phyloP scores from a whole-genome alignment of 2,113 vertebrate genomes.

The Mirounga angustirostris region DNA sequence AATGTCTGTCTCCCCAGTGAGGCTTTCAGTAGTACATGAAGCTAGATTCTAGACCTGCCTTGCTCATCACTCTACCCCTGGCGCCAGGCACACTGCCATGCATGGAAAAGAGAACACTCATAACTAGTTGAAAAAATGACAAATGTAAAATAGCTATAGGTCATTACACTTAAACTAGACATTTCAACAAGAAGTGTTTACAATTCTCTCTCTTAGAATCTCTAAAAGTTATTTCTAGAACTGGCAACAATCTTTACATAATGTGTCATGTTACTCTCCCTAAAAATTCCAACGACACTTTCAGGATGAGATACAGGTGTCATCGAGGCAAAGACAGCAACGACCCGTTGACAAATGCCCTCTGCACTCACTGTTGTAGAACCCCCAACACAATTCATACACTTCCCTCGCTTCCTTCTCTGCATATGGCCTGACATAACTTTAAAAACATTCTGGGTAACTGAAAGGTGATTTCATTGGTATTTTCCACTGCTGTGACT shows the following conservation, averaged over 20 bases:
- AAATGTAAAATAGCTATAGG: background rate
- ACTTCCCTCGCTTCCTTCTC: background rate
- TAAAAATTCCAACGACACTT: background rate
- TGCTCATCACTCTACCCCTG: no score
- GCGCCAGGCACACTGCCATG: background rate
- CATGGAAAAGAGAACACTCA: background rate
- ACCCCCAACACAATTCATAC: fast-evolving
- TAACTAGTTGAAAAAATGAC: background rate
- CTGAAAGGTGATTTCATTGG: background rate
- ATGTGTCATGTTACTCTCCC: background rate
- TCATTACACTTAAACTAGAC: background rate
- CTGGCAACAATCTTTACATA: background rate
- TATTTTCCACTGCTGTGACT: background rate
- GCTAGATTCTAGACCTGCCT: background rate
- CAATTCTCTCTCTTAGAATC: background rate
- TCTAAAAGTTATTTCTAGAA: constrained; percentile 6
- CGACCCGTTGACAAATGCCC: background rate
- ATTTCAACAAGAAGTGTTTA: background rate
- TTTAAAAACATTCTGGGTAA: background rate
- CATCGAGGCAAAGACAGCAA: background rate
- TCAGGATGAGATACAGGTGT: background rate
- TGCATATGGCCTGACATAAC: background rate
- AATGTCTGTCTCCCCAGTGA: background rate
- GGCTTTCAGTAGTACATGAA: fast-evolving
- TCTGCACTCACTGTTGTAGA: no score